Percentiles rank a stretch among this genome's conserved stretches.
Conservation (phyloP, 2,888 invertebrate genomes). For the Pedicia rivosa region DNA sequence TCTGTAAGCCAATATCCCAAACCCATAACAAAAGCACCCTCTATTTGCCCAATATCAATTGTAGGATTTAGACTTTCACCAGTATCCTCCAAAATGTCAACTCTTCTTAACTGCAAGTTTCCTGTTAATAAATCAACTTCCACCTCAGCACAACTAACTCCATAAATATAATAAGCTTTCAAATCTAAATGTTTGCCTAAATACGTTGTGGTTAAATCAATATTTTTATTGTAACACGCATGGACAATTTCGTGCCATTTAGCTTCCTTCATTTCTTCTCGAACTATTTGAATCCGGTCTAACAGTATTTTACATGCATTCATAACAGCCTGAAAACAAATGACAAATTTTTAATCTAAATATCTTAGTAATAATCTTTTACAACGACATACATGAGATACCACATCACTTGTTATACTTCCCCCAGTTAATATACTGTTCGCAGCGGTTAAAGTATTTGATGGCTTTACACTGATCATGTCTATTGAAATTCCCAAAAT, state of each 20-base stretch:
- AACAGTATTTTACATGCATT: conserved; percentile 47
- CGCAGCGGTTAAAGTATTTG: conserved; percentile 45
- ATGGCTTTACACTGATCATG: conserved; percentile 46
- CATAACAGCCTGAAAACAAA: conserved; percentile 31
- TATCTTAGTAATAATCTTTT: not conserved
- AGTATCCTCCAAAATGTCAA: conserved; percentile 59
- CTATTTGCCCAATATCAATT: conserved; percentile 58
- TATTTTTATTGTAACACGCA: conserved; percentile 33
- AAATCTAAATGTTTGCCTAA: conserved; percentile 37
- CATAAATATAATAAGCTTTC: conserved; percentile 45
- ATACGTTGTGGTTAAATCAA: conserved; percentile 45
- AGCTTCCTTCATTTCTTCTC: conserved; percentile 33
- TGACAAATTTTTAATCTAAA: conserved; percentile 9
- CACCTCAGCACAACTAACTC: conserved; percentile 46
- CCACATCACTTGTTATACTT: conserved; percentile 53
- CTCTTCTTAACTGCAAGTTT: conserved; percentile 46
- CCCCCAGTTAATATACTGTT: conserved; percentile 55
- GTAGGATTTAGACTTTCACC: conserved; percentile 56
- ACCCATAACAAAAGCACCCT: conserved; percentile 66
- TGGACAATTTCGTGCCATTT: conserved; percentile 41
- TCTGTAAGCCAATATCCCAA: conserved; percentile 64
- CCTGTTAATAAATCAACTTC: conserved; percentile 68
- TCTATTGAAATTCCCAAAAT: conserved; percentile 52
- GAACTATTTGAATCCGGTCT: conserved; percentile 41
- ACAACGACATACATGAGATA: conserved; percentile 33